Percentiles rank a stretch among this genome's conserved stretches.
Conservation (phyloP, 1,140 invertebrate genomes). For the Saccostrea glomerata region DNA sequence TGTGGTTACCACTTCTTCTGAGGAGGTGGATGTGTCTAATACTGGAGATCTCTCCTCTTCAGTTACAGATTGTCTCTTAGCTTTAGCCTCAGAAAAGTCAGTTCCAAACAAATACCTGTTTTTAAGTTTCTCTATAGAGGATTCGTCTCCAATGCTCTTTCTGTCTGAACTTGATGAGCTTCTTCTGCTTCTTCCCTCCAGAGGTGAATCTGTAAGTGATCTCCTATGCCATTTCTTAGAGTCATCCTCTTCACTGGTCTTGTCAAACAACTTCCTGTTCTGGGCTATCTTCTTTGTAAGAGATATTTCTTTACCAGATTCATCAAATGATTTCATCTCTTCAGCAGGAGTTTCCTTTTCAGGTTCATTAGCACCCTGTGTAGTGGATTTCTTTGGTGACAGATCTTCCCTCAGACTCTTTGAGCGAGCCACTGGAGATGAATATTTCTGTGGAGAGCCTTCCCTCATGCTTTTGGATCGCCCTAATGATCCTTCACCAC, state of each 20-base stretch:
- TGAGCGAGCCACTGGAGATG: conserved; percentile 54
- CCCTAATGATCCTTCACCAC: conserved; percentile 33
- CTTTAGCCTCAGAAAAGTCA: conserved; percentile 27
- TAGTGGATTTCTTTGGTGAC: conserved; percentile 38
- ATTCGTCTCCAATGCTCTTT: conserved; percentile 34
- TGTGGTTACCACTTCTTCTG: not conserved
- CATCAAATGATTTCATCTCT: conserved; percentile 17
- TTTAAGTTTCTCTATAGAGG: conserved; percentile 48
- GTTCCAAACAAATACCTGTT: conserved; percentile 48
- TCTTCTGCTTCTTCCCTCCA: conserved; percentile 1
- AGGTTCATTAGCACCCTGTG: not conserved
- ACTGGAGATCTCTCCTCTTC: not conserved
- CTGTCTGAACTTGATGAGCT: conserved; percentile 28
- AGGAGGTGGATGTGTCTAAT: not conserved
- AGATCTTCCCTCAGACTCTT: conserved; percentile 58
- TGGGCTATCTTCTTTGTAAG: conserved; percentile 28
- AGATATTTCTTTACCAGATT: conserved; percentile 24
- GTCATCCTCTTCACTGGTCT: conserved; percentile 42
- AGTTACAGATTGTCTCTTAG: not conserved
- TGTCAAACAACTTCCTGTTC: conserved; percentile 34
- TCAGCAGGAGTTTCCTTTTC: not conserved
- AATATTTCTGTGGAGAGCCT: conserved; percentile 56
- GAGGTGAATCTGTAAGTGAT: conserved; percentile 17
- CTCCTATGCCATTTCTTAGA: not conserved
- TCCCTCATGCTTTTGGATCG: conserved; percentile 60